phyloP scores from a whole-genome alignment of 2,113 vertebrate genomes.

The Oncorhynchus mykiss region DNA sequence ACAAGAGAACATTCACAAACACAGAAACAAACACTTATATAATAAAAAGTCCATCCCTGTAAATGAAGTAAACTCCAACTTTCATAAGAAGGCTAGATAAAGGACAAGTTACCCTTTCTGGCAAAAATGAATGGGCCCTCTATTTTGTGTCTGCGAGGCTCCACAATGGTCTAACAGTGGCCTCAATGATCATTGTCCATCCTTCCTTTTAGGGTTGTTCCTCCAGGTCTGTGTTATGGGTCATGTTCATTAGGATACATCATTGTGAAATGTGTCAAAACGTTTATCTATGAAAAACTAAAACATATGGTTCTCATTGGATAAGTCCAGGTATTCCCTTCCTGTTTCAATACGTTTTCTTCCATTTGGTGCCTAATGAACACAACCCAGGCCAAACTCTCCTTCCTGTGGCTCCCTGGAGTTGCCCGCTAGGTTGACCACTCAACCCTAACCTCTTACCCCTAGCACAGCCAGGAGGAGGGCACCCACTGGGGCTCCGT shows the following conservation, averaged over 20 bases:
- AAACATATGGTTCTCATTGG: too few species aligned
- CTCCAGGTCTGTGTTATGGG: too few species aligned
- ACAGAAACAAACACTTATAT: slow-evolving; percentile 18
- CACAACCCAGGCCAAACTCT: not conserved
- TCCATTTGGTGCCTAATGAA: too few species aligned
- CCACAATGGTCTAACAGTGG: slow-evolving; percentile 18
- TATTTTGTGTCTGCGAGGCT: slow-evolving; percentile 40
- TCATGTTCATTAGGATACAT: too few species aligned
- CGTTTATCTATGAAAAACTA: too few species aligned
- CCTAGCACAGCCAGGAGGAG: slow-evolving; percentile 86
- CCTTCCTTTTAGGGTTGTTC: not conserved
- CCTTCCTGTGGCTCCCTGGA: not conserved
- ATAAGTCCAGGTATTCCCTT: too few species aligned
- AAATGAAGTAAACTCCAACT: slow-evolving; percentile 11
- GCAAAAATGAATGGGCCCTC: slow-evolving; percentile 27
- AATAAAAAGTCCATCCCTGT: slow-evolving; percentile 55
- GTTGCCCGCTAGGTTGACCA: not conserved
- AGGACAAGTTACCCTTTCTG: not conserved
- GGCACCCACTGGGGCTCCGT: slow-evolving; percentile 98
- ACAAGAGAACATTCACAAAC: slow-evolving; percentile 20
- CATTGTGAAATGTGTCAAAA: too few species aligned
- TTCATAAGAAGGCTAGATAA: slow-evolving; percentile 39
- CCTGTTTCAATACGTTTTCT: too few species aligned
- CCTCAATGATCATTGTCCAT: slow-evolving; percentile 13
- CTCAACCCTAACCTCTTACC: not conserved